Evolutionary conservation across 2,797 vertebrate genomes (phyloP).

Genomic region (Myoxocephalus aenaeus): DNA sequence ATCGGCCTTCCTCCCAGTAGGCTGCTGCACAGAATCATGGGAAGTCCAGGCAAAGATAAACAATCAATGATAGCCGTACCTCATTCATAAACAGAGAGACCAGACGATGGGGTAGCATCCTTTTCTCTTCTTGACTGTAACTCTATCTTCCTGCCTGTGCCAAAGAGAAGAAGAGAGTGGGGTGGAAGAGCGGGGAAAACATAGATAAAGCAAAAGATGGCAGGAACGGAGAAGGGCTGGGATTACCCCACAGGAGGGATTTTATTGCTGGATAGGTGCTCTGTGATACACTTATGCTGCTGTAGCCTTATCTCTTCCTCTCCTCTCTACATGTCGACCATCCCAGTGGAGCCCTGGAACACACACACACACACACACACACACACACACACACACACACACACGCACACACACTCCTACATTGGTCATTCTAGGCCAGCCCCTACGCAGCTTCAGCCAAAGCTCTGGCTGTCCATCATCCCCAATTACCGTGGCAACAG

Average conservation of each 20-base stretch:
- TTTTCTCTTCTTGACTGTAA: conserved; percentile 64
- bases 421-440: conserved; percentile 76
- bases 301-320: conserved; percentile 67
- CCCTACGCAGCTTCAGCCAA: conserved; percentile 78
- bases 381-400: conserved; percentile 28
- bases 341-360: conserved; percentile 55
- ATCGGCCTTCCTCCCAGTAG: conserved; percentile 74
- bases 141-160: conserved; percentile 58
- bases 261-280: conserved; percentile 62
- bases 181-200: conserved; percentile 9
- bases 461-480: conserved; percentile 85
- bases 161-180: conserved; percentile 31
- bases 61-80: conserved; percentile 83
- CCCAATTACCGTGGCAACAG: conserved; percentile 87
- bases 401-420: conserved; percentile 50
- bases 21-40: conserved; percentile 81
- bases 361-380: conserved; percentile 39
- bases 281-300: conserved; percentile 62
- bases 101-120: conserved; percentile 51
- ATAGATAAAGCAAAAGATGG: conserved; percentile 46
- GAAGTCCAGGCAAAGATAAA: conserved; percentile 82
- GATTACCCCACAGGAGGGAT: conserved; percentile 62
- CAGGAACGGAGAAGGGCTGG: conserved; percentile 46
- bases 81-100: conserved; percentile 82
- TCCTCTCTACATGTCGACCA: conserved; percentile 47